Base-by-base conservation (phyloP, 2,113 vertebrate genomes). In the Xiphophorus couchianus region DNA sequence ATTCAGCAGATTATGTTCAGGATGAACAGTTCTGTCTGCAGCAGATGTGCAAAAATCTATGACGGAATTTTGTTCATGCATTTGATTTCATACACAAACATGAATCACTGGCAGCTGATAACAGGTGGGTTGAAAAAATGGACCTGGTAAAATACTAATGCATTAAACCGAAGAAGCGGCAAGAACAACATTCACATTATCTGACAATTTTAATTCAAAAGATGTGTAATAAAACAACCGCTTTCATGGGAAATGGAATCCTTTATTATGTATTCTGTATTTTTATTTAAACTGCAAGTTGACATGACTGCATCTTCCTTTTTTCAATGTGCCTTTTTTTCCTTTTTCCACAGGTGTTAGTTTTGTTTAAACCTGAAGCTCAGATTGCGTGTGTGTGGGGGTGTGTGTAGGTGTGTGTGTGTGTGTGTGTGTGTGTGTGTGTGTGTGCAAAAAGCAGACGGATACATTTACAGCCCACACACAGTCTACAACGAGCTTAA, bases 391-490 rank as follows among this genome's bases (percentile, higher is more conserved):
- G 54, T 62, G 22, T 17, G 14, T 14, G 39, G 14, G 39, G 0
- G 13, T 3, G 39, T 42, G 12, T 13, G 12, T 11, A 3, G 54
- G 66, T 39, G 62, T 62, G 62, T 64, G n/a, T 69, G 37, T 64
- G 66, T 33, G 62, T 65, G 62, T 61, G 9, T 3, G 39, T 14
- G 13, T 64, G 66, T 30, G 54, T 68, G 62, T 54, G n/a, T 75
- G 39, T 62, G 66, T 42, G 54, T 62, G 62, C 51, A 63, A 62
- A 79, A 42, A 73, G 62, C 65, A 75, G 58, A 58, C 62, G 48
- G 73, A 73, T 58, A 58, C 48, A 35, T 74, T 82, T 42, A 67
- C 62, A 65, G 66, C 62, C 63, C 82, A 67, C 73, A 71, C 82
- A 72, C 65, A 25, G 61, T 51, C 35, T 39, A 3, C 63, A 69